phyloP scores from a whole-genome alignment of 35 echinoderm and acorn worm genomes.

The Lytechinus variegatus region DNA sequence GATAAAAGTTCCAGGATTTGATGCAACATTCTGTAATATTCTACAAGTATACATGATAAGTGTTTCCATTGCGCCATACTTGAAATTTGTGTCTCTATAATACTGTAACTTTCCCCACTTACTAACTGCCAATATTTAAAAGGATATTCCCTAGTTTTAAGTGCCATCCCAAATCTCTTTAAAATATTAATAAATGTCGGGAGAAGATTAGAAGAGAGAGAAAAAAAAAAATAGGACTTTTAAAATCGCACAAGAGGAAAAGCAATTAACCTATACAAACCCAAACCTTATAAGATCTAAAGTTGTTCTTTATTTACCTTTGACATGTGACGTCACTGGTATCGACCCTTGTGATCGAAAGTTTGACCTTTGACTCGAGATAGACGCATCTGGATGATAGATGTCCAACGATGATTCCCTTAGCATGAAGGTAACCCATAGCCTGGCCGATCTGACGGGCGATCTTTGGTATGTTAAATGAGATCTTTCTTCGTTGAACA shows the following conservation, averaged over 20 bases:
- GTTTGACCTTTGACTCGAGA: conserved; percentile 91
- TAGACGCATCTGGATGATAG: conserved; percentile 75
- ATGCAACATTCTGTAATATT: neutral
- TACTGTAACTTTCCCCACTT: neutral
- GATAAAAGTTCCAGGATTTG: neutral
- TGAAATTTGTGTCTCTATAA: neutral
- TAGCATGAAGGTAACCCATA: conserved; percentile 88
- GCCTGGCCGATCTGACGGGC: conserved; percentile 85
- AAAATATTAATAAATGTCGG: too few species aligned
- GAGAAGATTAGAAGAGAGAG: too few species aligned
- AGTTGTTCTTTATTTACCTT: conserved; percentile 23
- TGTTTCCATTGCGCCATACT: neutral
- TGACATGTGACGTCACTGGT: conserved; percentile 66
- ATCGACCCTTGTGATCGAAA: conserved; percentile 76
- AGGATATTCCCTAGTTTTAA: too few species aligned
- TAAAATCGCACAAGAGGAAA: too few species aligned
- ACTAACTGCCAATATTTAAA: too few species aligned
- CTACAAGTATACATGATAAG: neutral
- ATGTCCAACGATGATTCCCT: conserved; percentile 79
- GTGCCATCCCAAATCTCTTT: too few species aligned
- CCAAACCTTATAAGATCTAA: neutral
- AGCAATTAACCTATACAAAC: too few species aligned
- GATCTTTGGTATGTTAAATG: conserved; percentile 47
- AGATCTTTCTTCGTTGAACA: conserved; percentile 62
- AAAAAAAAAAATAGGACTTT: too few species aligned